Evolutionary conservation across 2,797 vertebrate genomes (phyloP), one percentile per base, ranked within the genome.

Genomic region (Helarctos malayanus): DNA sequence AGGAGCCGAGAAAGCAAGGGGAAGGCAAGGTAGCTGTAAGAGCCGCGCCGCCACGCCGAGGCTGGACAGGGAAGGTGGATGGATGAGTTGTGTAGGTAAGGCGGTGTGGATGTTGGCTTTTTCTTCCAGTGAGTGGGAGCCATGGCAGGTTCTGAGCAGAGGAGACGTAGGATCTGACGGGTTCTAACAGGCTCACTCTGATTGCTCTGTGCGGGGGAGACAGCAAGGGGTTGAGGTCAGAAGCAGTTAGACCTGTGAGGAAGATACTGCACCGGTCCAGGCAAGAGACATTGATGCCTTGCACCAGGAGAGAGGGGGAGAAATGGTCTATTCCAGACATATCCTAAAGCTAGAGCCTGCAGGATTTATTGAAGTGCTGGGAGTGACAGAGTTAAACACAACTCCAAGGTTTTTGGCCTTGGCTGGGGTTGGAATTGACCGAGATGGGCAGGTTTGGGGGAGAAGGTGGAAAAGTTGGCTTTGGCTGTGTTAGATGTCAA

Each of bases 381-480:
- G 23, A 14, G 6, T 47, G 19, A 32, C 41, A 83, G 41, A 32
- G 41, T 80, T 69, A 9, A 83, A 56, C 5, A 15, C 38, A 23
- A 71, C 52, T 14, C 65, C 23, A 47, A 75, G 45, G 45, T 12
- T 41, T 95, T 23, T 0, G 49, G 7, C 9, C 85, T 78, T 82
- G 35, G n/a, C n/a, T 47, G 38, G 59, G 7, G 19, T 14, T 27
- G 21, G 65, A 73, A 21, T 57, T 61, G 15, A 57, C 57, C 15
- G 25, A 13, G 35, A 35, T 49, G 57, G 29, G 3, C 32, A 25
- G 10, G 61, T 59, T 35, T 23, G 21, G 32, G 47, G 21, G 56
- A 92, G 81, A 92, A 83, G 63, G 81, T 52, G 11, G 23, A 61
- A 21, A 59, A 10, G 27, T 29, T 69, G 29, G 8, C 91, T 89